Conservation (phyloP, 2,113 vertebrate genomes). For the Psilopsiagon aymara region DNA sequence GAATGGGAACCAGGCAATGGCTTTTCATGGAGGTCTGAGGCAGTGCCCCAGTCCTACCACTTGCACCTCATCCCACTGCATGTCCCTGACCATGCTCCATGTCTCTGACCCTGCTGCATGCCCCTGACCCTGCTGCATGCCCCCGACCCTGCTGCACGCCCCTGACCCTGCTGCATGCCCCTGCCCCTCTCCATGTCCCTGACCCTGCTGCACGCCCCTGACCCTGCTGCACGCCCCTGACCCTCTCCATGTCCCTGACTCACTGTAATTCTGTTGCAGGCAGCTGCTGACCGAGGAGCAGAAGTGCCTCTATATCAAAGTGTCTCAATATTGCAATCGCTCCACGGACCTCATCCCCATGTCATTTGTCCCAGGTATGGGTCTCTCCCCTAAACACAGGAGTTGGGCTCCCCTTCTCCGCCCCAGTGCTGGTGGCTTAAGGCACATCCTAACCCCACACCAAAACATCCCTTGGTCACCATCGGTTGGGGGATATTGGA, state of each 20-base stretch:
- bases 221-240: background rate
- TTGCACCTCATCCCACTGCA: background rate
- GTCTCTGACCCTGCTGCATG: no score
- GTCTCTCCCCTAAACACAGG: background rate
- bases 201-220: background rate
- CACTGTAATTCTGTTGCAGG: constrained; percentile 53
- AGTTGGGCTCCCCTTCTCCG: background rate
- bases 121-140: no score
- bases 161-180: background rate
- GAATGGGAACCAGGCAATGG: background rate
- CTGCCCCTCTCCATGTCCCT: background rate
- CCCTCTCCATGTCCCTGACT: background rate
- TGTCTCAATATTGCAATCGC: constrained; percentile 84
- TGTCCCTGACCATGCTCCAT: background rate
- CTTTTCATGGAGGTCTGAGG: background rate
- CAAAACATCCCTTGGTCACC: background rate
- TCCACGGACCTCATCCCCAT: constrained; percentile 87
- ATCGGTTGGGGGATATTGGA: background rate
- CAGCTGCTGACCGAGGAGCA: constrained; percentile 77
- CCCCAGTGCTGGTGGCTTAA: rapidly evolving
- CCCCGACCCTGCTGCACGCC: background rate
- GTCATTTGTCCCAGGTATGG: constrained; percentile 85
- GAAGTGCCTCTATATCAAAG: constrained; percentile 79
- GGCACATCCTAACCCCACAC: background rate
- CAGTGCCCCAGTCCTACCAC: rapidly evolving